These are phyloP conservation scores for Spilogale gracilis DNA, from an alignment of 2,113 vertebrate genomes.

Conservation along the genomic window DNA sequence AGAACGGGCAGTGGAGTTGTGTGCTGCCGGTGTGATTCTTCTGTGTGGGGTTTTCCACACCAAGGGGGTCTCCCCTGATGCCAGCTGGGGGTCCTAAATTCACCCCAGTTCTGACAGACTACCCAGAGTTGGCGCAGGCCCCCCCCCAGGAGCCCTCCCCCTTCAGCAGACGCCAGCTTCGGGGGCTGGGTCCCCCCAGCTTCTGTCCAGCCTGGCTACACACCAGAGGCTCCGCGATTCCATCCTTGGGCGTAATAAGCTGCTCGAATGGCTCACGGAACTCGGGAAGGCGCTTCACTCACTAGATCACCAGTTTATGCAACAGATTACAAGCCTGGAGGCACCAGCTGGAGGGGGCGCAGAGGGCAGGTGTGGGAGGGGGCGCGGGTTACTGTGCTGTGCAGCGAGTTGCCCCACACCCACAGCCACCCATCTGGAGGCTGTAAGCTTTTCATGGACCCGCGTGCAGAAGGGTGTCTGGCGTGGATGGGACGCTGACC, in stretches of 20 bases:
- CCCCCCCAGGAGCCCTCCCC: neutral
- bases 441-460: neutral
- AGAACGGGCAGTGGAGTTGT: fast-evolving
- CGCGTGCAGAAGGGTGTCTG: neutral
- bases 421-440: neutral
- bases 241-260: fast-evolving
- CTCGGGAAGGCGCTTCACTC: neutral
- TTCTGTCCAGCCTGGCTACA: neutral
- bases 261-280: fast-evolving
- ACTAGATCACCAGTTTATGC: neutral
- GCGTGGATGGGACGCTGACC: fast-evolving
- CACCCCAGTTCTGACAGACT: neutral
- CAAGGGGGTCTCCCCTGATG: neutral
- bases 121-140: neutral
- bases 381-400: neutral
- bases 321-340: neutral
- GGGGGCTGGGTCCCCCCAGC: neutral
- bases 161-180: neutral
- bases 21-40: neutral
- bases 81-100: neutral
- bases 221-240: fast-evolving
- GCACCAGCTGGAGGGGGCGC: neutral
- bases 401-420: neutral
- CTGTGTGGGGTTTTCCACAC: neutral
- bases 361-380: neutral